Conservation (phyloP, 2,888 invertebrate genomes). For the Athalia circularis region DNA sequence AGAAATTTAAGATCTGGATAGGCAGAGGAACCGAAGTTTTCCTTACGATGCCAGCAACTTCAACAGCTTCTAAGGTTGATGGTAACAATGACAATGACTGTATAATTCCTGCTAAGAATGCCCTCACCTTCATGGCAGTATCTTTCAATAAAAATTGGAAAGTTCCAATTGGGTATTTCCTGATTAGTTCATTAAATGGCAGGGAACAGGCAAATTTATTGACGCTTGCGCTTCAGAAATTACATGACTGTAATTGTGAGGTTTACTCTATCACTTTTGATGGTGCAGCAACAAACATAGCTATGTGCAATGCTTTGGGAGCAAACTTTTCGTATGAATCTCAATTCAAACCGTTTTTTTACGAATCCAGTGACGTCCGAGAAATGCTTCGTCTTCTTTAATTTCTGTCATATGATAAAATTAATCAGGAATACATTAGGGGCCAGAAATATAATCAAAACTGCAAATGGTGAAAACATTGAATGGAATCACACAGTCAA, state of each 20-base stretch:
- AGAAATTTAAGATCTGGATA: no score
- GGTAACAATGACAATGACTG: conserved; percentile 55
- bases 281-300: conserved; percentile 46
- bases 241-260: conserved; percentile 42
- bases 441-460: conserved; percentile 35
- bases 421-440: conserved; percentile 48
- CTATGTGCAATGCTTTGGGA: conserved; percentile 46
- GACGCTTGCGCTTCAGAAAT: conserved; percentile 34
- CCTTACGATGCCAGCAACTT: no score
- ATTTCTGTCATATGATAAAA: conserved; percentile 59
- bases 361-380: conserved; percentile 53
- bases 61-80: no score
- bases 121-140: conserved; percentile 51
- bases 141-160: conserved; percentile 50
- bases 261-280: conserved; percentile 50
- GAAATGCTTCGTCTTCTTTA: conserved; percentile 52
- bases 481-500: conserved; percentile 38
- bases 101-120: conserved; percentile 48
- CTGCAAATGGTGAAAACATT: conserved; percentile 4
- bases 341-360: conserved; percentile 52
- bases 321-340: conserved; percentile 44
- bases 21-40: no score
- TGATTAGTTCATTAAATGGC: conserved; percentile 46
- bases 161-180: conserved; percentile 52
- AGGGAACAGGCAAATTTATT: conserved; percentile 46